A percentile compares a stretch with the other conserved stretches of the same genome.
Conservation (phyloP, 1,140 invertebrate genomes). For the Drosophila subobscura region DNA sequence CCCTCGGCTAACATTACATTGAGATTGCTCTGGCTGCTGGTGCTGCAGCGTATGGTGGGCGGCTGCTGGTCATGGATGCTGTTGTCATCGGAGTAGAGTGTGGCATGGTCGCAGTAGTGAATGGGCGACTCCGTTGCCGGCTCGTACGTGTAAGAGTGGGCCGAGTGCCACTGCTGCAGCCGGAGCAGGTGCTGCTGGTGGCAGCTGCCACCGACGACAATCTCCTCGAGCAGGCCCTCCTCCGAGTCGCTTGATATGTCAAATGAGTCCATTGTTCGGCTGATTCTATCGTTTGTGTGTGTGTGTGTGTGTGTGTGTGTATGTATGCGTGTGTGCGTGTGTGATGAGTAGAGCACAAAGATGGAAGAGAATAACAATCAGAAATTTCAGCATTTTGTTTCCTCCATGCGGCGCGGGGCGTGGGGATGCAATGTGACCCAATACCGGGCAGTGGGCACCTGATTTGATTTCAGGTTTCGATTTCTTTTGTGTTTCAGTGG, state of each 20-base stretch:
- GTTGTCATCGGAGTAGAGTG: conserved; percentile 75
- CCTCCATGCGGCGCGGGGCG: too few relatives aligned
- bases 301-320: conserved; percentile 8
- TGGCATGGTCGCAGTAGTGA: conserved; percentile 76
- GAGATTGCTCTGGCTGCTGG: conserved; percentile 76
- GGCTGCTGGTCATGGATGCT: conserved; percentile 48
- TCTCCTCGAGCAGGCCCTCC: conserved; percentile 81
- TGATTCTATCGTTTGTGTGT: conserved; percentile 55
- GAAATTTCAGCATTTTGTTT: conserved; percentile 28
- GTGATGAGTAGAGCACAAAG: background rate
- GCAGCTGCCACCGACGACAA: conserved; percentile 70
- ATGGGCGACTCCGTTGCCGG: conserved; percentile 70
- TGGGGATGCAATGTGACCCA: background rate
- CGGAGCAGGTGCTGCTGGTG: conserved; percentile 64
- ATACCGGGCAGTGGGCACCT: conserved; percentile 19
- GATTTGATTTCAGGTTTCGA: conserved; percentile 21
- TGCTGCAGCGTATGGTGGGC: conserved; percentile 72
- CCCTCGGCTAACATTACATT: conserved; percentile 61
- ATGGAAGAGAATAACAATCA: conserved; percentile 46
- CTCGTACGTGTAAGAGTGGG: conserved; percentile 52
- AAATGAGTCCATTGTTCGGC: conserved; percentile 83
- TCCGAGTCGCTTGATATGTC: conserved; percentile 83
- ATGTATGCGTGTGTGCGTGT: background rate
- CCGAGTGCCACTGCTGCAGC: conserved; percentile 64
- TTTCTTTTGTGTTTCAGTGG: conserved; percentile 27